Conservation (phyloP, 2,797 vertebrate genomes). For the Podarcis siculus region DNA sequence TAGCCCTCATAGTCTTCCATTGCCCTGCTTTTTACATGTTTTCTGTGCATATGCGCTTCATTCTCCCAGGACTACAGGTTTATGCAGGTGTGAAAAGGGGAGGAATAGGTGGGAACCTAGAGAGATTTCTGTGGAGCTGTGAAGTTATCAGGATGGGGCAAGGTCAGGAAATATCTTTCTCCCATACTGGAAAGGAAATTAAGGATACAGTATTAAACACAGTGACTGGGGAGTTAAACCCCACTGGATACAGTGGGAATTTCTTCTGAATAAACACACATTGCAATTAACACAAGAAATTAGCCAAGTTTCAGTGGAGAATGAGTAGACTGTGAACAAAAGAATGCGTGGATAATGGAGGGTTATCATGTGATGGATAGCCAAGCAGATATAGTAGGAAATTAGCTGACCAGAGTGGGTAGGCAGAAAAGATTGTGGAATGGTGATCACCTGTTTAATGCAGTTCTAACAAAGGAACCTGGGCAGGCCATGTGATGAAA, state of each 20-base stretch:
- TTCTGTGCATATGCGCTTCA: neutral
- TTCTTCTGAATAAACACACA: neutral
- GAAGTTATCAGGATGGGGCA: neutral
- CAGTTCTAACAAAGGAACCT: neutral
- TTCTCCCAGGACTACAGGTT: neutral
- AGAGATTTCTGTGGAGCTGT: neutral
- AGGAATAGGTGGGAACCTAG: neutral
- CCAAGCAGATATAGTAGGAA: neutral
- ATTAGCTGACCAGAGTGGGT: neutral
- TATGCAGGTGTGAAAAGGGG: neutral
- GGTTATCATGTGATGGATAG: neutral
- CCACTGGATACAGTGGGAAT: neutral
- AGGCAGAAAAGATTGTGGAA: neutral
- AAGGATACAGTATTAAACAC: neutral
- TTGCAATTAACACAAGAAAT: neutral
- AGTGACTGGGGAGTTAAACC: neutral
- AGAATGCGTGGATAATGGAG: neutral
- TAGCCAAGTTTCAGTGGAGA: neutral
- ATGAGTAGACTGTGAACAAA: neutral
- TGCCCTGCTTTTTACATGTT: neutral
- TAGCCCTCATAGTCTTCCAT: neutral
- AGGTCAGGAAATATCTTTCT: neutral
- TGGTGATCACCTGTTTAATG: neutral
- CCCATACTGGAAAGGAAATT: neutral
- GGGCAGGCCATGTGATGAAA: neutral